A percentile compares a stretch with the other conserved stretches of the same genome.
phyloP scores from a whole-genome alignment of 2,888 invertebrate genomes.

The Bellardia bayeri region DNA sequence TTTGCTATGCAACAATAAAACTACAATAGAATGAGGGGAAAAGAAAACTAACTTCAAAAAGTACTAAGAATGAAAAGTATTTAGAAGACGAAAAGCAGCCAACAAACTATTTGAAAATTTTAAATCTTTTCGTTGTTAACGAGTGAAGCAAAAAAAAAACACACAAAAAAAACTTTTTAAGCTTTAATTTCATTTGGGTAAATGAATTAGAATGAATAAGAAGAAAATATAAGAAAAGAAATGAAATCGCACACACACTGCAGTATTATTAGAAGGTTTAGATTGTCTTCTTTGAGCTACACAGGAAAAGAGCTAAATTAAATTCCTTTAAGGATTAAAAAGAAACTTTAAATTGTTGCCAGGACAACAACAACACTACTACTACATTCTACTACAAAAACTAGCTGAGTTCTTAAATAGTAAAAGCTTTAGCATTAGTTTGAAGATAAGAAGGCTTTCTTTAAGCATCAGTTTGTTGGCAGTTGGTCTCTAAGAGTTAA shows the following conservation, averaged over 20 bases:
- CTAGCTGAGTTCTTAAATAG: conserved; percentile 18
- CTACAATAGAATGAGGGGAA: neutral
- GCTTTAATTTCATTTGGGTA: conserved; percentile 71
- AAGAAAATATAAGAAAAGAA: conserved; percentile 17
- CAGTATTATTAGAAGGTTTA: no score
- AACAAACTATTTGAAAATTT: conserved; percentile 65
- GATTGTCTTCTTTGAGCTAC: no score
- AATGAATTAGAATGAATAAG: conserved; percentile 31
- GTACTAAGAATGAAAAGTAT: conserved; percentile 51
- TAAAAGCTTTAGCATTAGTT: conserved; percentile 26
- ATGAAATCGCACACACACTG: conserved; percentile 37
- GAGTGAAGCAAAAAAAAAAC: conserved; percentile 26
- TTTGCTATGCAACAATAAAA: conserved; percentile 64
- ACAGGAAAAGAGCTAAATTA: conserved; percentile 57
- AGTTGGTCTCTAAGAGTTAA: conserved; percentile 31
- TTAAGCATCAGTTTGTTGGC: neutral
- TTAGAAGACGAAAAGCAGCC: conserved; percentile 57
- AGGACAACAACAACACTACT: conserved; percentile 25
- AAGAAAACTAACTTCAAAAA: conserved; percentile 30
- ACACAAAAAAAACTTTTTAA: conserved; percentile 65
- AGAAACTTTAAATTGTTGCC: conserved; percentile 68
- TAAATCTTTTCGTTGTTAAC: conserved; percentile 62
- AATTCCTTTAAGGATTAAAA: conserved; percentile 72
- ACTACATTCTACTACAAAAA: neutral
- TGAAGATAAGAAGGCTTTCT: conserved; percentile 28